Evolutionary conservation across 2,113 vertebrate genomes (phyloP).

Genomic region (Albula glossodonta): DNA sequence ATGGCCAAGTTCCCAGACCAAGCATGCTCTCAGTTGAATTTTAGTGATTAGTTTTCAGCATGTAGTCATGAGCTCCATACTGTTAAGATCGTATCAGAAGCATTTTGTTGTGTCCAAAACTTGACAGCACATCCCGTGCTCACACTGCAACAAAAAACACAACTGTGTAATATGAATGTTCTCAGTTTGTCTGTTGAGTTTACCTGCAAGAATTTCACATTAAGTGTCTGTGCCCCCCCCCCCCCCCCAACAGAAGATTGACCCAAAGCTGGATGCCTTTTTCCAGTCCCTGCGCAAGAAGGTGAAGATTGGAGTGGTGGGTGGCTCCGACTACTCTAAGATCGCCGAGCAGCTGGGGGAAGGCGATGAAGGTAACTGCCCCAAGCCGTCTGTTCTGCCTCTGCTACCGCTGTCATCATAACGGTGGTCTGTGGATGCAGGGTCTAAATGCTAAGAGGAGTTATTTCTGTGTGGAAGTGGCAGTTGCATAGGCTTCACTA

Average conservation of each 20-base stretch:
- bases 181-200: not conserved
- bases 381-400: not conserved
- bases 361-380: constrained; percentile 83
- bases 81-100: not conserved
- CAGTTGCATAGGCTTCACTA: not conserved
- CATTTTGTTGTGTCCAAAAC: not conserved
- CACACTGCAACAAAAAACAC: no score
- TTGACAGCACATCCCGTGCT: not conserved
- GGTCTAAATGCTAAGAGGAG: not conserved
- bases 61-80: not conserved
- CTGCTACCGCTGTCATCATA: not conserved
- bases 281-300: constrained; percentile 82
- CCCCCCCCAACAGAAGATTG: constrained; percentile 78
- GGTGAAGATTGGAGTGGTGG: constrained; percentile 91
- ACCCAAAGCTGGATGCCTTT: constrained; percentile 85
- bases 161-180: no score
- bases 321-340: constrained; percentile 93
- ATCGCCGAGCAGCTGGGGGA: constrained; percentile 96
- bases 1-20: no score
- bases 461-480: not conserved
- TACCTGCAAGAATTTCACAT: not conserved
- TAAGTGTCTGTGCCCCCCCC: not conserved
- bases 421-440: no score
- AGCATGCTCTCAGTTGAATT: not conserved
- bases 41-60: not conserved